These are phyloP conservation scores for Heliconius nattereri DNA, from an alignment of 1,140 invertebrate species.

Conservation along the genomic window DNA sequence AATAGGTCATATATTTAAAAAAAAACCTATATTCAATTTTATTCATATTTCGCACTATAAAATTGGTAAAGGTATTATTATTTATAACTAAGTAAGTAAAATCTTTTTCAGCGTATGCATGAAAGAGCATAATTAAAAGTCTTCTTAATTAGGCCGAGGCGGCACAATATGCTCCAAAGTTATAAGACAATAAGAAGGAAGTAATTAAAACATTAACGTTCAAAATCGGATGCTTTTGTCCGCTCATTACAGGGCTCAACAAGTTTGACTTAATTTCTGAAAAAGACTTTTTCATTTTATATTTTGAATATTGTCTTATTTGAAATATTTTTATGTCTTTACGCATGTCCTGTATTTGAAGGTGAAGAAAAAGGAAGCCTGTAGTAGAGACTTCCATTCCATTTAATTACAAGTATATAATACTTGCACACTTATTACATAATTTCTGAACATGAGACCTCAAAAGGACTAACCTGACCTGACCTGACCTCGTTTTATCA, in stretches of 20 bases:
- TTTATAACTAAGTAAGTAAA: slow-evolving; percentile 26
- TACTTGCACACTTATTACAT: too few relatives aligned
- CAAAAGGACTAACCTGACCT: too few relatives aligned
- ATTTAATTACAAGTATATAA: too few relatives aligned
- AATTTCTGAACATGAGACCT: too few relatives aligned
- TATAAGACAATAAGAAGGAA: slow-evolving; percentile 73
- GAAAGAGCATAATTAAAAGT: slow-evolving; percentile 72
- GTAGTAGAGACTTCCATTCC: too few relatives aligned
- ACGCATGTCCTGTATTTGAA: neutral
- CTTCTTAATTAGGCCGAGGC: slow-evolving; percentile 68
- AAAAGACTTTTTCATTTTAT: slow-evolving; percentile 7
- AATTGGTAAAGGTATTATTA: too few relatives aligned
- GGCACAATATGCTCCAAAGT: slow-evolving; percentile 60
- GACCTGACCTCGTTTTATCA: too few relatives aligned
- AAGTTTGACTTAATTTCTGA: slow-evolving; percentile 57
- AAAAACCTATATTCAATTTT: too few relatives aligned
- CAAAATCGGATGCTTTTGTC: slow-evolving; percentile 68
- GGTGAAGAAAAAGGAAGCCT: too few relatives aligned
- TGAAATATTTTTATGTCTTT: neutral
- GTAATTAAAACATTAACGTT: slow-evolving; percentile 77
- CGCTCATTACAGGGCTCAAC: slow-evolving; percentile 62
- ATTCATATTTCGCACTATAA: neutral
- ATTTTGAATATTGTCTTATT: neutral
- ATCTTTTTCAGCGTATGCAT: slow-evolving; percentile 50
- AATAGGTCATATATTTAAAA: too few relatives aligned